phyloP scores from a whole-genome alignment of 2,797 vertebrate genomes.

The Takifugu ocellatus region DNA sequence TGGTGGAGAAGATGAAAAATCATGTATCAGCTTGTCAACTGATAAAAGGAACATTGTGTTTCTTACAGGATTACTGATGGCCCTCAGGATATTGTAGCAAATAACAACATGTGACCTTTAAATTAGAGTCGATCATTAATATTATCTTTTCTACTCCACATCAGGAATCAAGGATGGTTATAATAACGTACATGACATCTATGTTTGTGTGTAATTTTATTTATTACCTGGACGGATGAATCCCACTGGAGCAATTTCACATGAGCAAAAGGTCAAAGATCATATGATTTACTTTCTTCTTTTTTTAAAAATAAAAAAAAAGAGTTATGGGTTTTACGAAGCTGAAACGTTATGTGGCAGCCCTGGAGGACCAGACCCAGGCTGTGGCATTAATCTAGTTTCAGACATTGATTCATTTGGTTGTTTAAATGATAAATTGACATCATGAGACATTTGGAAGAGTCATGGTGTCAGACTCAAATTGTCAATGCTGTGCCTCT shows the following conservation, averaged over 20 bases:
- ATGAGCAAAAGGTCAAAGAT: neutral
- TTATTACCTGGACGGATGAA: no score
- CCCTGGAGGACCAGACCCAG: no score
- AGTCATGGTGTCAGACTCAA: no score
- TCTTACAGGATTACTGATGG: constrained; percentile 7
- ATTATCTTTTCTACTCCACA: neutral
- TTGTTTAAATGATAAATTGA: no score
- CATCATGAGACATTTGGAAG: no score
- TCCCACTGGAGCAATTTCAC: no score
- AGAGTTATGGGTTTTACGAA: no score
- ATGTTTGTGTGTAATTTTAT: neutral
- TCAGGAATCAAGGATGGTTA: constrained; percentile 2
- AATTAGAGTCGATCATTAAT: constrained; percentile 15
- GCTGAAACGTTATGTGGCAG: no score
- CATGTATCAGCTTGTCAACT: constrained; percentile 36
- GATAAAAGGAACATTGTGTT: constrained; percentile 31
- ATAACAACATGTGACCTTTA: constrained; percentile 16
- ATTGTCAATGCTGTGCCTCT: neutral
- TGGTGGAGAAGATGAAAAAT: constrained; percentile 42
- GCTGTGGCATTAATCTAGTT: no score
- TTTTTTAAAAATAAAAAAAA: neutral
- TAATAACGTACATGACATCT: neutral
- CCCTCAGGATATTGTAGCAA: constrained; percentile 12
- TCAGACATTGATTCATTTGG: no score
- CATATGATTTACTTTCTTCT: constrained; percentile 1